Evolutionary conservation across 2,113 vertebrate genomes (phyloP), one percentile per base, ranked within the genome.

Genomic region (Thunnus thynnus): DNA sequence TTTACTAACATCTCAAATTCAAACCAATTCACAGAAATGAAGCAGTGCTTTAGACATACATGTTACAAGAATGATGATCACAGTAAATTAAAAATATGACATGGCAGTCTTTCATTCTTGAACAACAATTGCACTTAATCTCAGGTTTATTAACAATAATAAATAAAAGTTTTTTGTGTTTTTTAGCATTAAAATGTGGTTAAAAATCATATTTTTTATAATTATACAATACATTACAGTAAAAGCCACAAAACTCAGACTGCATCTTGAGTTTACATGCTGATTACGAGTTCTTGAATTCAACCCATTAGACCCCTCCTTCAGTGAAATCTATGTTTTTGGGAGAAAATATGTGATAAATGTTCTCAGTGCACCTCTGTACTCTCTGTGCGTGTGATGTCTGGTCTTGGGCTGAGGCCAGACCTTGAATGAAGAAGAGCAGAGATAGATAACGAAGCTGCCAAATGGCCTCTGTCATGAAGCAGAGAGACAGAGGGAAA

Each of bases 391-490:
- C 58, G 55, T 74, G 73, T 78, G 73, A 41, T 77, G 56, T 58
- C 62, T 61, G 36, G 48, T 68, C 2, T 73, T 80, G 79, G 78
- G 30, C 13, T 46, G 27, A 77, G 54, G 82, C 82, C 86, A 86
- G 78, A 70, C 47, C 72, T 62, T 22, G 54, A 86, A 62, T 84
- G 86, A 90, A 82, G 66, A 83, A 86, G 83, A 88, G 84, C 87
- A 87, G 81, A 69, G 47, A 70, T 16, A 80, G 80, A 88, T 88
- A 91, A 88, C 66, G 58, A 66, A 62, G 82, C 78, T 80, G 83
- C 76, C 81, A 83, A 92, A 89, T 77, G 82, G 66, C 47, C 58
- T 63, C 55, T 76, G 80, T 89, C 81, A 88, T 41, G 47, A 87
- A 72, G 62, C 30, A 66, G 51, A 56, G 61, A 66, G 72, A 84